Evolutionary conservation across 2,797 vertebrate genomes (phyloP), one percentile per base, ranked within the genome.

Genomic region (Enteromius mattozi): DNA sequence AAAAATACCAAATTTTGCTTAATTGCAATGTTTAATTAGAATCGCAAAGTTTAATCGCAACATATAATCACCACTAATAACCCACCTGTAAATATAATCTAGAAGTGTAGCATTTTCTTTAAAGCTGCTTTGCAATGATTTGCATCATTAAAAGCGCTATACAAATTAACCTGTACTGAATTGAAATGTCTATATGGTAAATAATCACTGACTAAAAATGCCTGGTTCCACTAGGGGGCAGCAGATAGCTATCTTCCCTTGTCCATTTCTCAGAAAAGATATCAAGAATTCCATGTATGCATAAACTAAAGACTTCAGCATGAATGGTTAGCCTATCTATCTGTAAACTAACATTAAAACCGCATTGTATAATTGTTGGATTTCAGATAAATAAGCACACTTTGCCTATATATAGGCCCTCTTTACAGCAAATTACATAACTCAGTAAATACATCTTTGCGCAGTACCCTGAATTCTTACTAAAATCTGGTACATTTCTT

Each of bases 201-300:
- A 76, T 74, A 12, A 51, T 21, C 19, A 75, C 19, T 71, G 10
- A 9, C 21, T 45, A 45, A 45, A 12, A 45, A 45, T 45, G n/a
- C 4, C 2, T 24, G 9, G 37, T 27, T 66, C 19, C 88, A 88
- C 77, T 66, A 85, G 86, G 81, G 85, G 86, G 88, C 82, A 86
- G 77, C 68, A 89, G 33, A 84, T 40, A 21, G 14, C 65, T 35
- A 47, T 21, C 35, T 35, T 27, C 17, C 14, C 37, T n/a, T 17
- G 7, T 82, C 24, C 16, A 7, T 69, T 69, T 79, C 56, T 24
- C 54, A 56, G 33, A 54, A 33, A 13, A 49, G 40, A 45, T 35
- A 21, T 0, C 14, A 49, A 35, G 17, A 70, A 40, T 33, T 35
- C 17, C 10, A 19, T 47, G 21, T 17, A 14, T 45, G 19, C 37